Evolutionary conservation across 1,140 invertebrate species (phyloP).

Genomic region (Hyposmocoma kahamanoa): DNA sequence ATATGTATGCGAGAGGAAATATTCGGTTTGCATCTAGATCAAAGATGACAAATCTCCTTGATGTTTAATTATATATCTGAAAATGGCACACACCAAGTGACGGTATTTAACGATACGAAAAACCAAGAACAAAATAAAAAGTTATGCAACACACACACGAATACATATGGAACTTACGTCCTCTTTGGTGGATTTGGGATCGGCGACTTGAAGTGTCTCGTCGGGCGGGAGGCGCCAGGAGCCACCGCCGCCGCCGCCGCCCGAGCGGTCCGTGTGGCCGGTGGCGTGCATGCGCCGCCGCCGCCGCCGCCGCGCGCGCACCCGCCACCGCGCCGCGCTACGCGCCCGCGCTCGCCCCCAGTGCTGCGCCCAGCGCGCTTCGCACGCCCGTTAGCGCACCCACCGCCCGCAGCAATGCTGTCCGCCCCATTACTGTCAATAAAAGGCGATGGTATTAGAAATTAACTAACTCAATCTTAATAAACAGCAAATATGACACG

Average conservation of each 20-base stretch:
- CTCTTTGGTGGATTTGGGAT: constrained; percentile 84
- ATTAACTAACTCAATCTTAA: too few relatives aligned
- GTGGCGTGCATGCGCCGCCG: constrained; percentile 84
- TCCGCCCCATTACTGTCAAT: constrained; percentile 40
- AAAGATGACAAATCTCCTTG: too few relatives aligned
- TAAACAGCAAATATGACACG: too few relatives aligned
- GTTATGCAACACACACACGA: too few relatives aligned
- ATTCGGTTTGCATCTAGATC: background rate
- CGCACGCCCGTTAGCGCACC: constrained; percentile 5
- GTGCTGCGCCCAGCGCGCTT: constrained; percentile 17
- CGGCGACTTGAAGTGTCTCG: constrained; percentile 90
- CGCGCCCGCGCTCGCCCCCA: constrained; percentile 31
- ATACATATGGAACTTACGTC: constrained; percentile 73
- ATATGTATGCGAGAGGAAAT: background rate
- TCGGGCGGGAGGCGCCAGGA: constrained; percentile 91
- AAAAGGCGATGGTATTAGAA: constrained; percentile 1
- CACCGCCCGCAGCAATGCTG: constrained; percentile 11
- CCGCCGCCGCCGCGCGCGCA: constrained; percentile 45
- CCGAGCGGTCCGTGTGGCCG: constrained; percentile 83
- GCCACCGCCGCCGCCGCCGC: constrained; percentile 73
- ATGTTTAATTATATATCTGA: too few relatives aligned
- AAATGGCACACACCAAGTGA: too few relatives aligned
- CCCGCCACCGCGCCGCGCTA: constrained; percentile 62
- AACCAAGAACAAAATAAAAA: too few relatives aligned
- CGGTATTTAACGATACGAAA: too few relatives aligned